These are phyloP conservation scores for Euleptes europaea DNA, from an alignment of 2,113 vertebrate genomes.

Conservation along the genomic window DNA sequence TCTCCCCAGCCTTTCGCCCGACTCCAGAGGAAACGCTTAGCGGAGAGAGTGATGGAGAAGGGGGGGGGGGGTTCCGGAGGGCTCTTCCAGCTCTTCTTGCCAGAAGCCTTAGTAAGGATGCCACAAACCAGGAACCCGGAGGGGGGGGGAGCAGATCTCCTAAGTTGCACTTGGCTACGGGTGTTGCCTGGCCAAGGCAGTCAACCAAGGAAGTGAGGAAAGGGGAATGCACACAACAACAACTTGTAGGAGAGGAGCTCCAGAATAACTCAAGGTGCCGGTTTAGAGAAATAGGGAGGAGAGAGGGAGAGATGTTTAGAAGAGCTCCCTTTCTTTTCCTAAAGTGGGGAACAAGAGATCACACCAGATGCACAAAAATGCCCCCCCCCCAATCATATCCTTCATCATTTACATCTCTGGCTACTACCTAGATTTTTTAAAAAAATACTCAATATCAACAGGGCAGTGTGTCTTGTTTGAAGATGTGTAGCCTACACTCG, in stretches of 20 bases:
- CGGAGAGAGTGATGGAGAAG: neutral
- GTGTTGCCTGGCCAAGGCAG: conserved; percentile 33
- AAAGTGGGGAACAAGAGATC: conserved; percentile 19
- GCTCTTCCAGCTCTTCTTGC: conserved; percentile 18
- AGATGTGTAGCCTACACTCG: conserved; percentile 58
- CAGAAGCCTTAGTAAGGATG: conserved; percentile 10
- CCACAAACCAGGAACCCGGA: neutral
- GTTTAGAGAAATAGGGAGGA: neutral
- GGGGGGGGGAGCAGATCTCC: neutral
- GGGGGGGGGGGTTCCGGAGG: neutral
- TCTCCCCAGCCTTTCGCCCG: conserved; percentile 16
- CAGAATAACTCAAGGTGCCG: neutral
- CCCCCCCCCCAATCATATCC: conserved; percentile 29
- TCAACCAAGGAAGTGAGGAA: conserved; percentile 1
- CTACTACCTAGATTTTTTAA: neutral
- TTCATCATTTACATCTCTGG: conserved; percentile 57
- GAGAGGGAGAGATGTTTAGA: conserved; percentile 4
- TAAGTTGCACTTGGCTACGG: conserved; percentile 68
- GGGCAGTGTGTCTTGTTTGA: neutral
- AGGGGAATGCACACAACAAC: conserved; percentile 42
- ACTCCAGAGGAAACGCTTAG: neutral
- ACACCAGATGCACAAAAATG: neutral
- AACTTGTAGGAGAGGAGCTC: conserved; percentile 71
- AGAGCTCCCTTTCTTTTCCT: neutral
- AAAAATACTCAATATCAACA: no score